A percentile compares a stretch with the other conserved stretches of the same genome.
phyloP scores from a whole-genome alignment of 2,797 vertebrate genomes.

The Leucoraja ocellata region DNA sequence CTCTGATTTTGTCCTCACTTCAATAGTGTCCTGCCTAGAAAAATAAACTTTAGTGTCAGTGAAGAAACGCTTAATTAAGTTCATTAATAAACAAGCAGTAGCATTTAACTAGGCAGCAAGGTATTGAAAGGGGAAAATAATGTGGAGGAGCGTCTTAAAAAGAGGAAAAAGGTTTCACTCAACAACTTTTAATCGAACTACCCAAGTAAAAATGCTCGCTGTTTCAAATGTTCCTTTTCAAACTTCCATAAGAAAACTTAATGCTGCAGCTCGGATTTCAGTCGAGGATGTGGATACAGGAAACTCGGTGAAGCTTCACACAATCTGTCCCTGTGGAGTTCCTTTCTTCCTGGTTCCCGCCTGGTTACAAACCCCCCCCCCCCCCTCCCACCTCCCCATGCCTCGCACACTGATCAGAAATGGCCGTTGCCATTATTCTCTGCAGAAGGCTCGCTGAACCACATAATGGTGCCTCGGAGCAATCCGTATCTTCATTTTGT shows the following conservation, averaged over 20 bases:
- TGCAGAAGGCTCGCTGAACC: not conserved
- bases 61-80: constrained; percentile 12
- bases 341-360: not conserved
- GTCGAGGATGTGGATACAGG: not conserved
- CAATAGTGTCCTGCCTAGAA: not conserved
- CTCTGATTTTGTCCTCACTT: not conserved
- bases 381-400: not conserved
- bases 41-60: not conserved
- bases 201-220: not conserved
- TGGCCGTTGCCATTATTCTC: not conserved
- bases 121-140: not conserved
- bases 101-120: not conserved
- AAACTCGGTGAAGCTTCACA: not conserved
- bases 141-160: not conserved
- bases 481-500: not conserved
- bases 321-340: not conserved
- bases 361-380: not conserved
- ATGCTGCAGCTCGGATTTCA: not conserved
- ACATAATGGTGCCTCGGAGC: not conserved
- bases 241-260: not conserved
- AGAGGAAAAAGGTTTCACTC: not conserved
- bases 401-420: not conserved
- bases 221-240: not conserved
- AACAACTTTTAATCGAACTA: not conserved
- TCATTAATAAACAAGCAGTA: not conserved